Evolutionary conservation across 2,888 invertebrate species (phyloP).

Genomic region (Phania funesta): DNA sequence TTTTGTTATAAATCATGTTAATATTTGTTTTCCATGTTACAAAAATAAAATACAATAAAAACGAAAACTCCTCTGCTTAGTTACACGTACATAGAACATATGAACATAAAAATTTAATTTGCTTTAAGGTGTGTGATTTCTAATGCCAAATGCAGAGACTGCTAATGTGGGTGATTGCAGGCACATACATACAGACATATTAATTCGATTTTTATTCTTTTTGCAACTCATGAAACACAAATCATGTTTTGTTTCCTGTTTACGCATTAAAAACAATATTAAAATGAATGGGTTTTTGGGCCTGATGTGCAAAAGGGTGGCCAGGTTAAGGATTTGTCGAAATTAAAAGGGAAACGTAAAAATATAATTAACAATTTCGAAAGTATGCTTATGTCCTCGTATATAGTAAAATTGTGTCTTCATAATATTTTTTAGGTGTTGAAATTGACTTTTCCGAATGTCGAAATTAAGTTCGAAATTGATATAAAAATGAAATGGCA

Average conservation of each 20-base stretch:
- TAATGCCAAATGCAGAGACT: neutral
- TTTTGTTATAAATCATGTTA: slow-evolving; percentile 54
- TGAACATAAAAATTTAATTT: slow-evolving; percentile 46
- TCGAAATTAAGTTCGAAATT: no score
- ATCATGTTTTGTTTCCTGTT: slow-evolving; percentile 60
- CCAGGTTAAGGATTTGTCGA: neutral
- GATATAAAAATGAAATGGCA: no score
- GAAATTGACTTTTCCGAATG: no score
- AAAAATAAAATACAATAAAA: neutral
- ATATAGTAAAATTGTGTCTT: no score
- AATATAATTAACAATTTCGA: no score
- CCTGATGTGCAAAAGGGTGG: slow-evolving; percentile 9
- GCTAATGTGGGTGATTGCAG: slow-evolving; percentile 38
- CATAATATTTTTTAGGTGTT: no score
- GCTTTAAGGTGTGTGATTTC: slow-evolving; percentile 31
- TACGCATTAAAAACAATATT: slow-evolving; percentile 57
- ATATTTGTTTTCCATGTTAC: slow-evolving; percentile 3
- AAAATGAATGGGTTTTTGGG: slow-evolving; percentile 55
- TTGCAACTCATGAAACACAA: slow-evolving; percentile 41
- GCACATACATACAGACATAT: slow-evolving; percentile 48
- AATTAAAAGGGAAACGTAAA: neutral
- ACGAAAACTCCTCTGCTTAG: slow-evolving; percentile 37
- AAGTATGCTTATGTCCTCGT: no score
- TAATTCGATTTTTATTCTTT: slow-evolving; percentile 6
- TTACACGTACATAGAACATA: no score